A percentile compares a stretch with the other conserved stretches of the same genome.
Evolutionary conservation across 2,797 vertebrate genomes (phyloP).

Genomic region (Sebastes hubbsi): DNA sequence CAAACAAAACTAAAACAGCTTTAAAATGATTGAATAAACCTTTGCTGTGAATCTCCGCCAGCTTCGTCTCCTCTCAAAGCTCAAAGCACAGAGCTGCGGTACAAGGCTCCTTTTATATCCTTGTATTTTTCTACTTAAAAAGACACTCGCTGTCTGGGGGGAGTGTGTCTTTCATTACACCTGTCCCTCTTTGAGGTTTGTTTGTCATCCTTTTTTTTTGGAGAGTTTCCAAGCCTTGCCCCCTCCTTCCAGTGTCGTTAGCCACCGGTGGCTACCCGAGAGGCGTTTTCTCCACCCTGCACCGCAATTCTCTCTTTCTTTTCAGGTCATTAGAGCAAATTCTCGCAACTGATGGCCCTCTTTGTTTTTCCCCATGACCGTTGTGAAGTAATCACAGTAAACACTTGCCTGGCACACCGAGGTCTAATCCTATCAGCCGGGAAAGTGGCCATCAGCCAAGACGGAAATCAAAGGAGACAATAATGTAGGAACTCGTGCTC

Average conservation of each 20-base stretch:
- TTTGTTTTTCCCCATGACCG: constrained; percentile 52
- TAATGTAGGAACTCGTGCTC: constrained; percentile 30
- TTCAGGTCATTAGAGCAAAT: constrained; percentile 65
- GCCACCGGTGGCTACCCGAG: constrained; percentile 29
- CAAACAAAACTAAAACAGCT: constrained; percentile 35
- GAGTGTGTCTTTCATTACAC: constrained; percentile 61
- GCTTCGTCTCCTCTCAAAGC: constrained; percentile 22
- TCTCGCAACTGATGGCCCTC: constrained; percentile 48
- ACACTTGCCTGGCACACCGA: constrained; percentile 54
- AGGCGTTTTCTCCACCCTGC: constrained; percentile 34
- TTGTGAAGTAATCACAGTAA: constrained; percentile 67
- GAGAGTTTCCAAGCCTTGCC: constrained; percentile 43
- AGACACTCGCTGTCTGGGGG: constrained; percentile 49
- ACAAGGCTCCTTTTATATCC: constrained; percentile 16
- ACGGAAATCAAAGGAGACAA: constrained; percentile 60
- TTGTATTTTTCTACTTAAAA: constrained; percentile 11
- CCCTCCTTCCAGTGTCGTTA: constrained; percentile 30
- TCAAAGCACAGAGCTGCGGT: constrained; percentile 9
- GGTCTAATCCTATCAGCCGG: constrained; percentile 73
- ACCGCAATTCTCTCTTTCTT: constrained; percentile 51
- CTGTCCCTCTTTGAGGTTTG: constrained; percentile 56
- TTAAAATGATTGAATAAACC: constrained; percentile 41
- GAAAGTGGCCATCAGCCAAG: constrained; percentile 62
- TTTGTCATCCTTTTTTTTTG: constrained; percentile 50
- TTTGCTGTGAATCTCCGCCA: constrained; percentile 32